These are phyloP conservation scores for Himalopsyche japonica DNA, from an alignment of 2,888 invertebrate species.

Conservation along the genomic window DNA sequence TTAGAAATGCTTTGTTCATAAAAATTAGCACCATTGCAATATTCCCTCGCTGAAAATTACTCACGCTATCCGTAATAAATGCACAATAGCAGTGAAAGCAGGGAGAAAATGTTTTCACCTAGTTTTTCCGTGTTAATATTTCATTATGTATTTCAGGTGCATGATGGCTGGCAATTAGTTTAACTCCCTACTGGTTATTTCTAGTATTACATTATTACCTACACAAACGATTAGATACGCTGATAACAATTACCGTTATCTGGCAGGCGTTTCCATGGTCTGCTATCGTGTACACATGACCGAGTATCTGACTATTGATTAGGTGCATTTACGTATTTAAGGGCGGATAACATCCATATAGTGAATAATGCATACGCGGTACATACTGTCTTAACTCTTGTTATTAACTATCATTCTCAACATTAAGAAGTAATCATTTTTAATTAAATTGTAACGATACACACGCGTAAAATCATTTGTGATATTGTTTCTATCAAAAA, in stretches of 20 bases:
- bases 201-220: background rate
- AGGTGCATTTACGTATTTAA: background rate
- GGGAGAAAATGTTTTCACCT: background rate
- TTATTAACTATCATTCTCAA: too few relatives aligned
- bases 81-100: background rate
- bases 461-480: too few relatives aligned
- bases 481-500: too few relatives aligned
- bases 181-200: background rate
- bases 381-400: too few relatives aligned
- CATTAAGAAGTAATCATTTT: too few relatives aligned
- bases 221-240: background rate
- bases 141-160: background rate
- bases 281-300: background rate
- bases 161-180: background rate
- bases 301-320: background rate
- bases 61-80: background rate
- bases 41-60: background rate
- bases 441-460: too few relatives aligned
- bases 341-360: background rate
- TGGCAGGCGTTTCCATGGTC: background rate
- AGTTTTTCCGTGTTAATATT: background rate
- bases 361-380: too few relatives aligned
- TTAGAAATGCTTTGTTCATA: background rate
- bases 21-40: background rate
- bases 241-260: background rate